phyloP scores from a whole-genome alignment of 1,140 invertebrate species.

The Melanaphis sacchari region DNA sequence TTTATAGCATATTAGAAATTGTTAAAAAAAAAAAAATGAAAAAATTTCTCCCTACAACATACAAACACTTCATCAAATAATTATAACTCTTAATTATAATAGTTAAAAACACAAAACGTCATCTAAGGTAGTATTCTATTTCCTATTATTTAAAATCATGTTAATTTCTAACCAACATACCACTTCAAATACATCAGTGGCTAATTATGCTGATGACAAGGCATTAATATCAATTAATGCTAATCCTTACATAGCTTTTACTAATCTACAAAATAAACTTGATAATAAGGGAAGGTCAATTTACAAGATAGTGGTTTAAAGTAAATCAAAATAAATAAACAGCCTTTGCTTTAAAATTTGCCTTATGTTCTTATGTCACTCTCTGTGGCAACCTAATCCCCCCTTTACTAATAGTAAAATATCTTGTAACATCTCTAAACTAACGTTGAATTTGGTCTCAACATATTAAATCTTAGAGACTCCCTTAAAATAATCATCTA shows the following conservation, averaged over 20 bases:
- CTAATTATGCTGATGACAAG: neutral
- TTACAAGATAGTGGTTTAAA: neutral
- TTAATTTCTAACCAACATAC: neutral
- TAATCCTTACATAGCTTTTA: neutral
- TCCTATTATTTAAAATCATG: neutral
- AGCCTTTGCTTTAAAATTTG: neutral
- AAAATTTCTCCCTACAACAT: no score
- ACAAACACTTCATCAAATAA: no score
- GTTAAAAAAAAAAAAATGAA: no score
- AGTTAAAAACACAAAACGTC: neutral
- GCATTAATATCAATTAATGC: neutral
- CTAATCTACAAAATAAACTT: neutral
- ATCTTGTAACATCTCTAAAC: neutral
- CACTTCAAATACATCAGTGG: neutral
- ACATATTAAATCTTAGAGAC: no score
- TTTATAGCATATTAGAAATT: no score
- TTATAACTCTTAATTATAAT: neutral
- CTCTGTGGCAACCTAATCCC: neutral
- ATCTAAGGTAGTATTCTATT: neutral
- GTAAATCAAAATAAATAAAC: neutral
- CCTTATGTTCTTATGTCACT: neutral
- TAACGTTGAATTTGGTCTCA: neutral
- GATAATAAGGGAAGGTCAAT: neutral
- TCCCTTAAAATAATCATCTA: no score
- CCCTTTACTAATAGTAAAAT: neutral